phyloP scores from a whole-genome alignment of 53 echinoderm and acorn worm species.

The Temnopleurus reevesii region DNA sequence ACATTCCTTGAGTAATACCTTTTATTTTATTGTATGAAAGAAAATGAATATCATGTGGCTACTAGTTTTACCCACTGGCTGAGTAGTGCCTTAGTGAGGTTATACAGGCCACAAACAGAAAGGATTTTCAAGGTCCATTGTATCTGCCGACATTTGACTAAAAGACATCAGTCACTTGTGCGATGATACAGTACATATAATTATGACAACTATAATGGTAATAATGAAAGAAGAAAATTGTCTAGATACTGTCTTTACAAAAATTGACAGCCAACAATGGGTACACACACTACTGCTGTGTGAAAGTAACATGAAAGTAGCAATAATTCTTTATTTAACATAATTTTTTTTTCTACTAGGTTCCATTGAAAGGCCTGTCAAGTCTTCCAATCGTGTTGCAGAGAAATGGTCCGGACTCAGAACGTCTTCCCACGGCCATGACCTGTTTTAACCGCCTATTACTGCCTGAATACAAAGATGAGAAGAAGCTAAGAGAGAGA shows the following conservation, averaged over 20 bases:
- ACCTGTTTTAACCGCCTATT: conserved; percentile 97
- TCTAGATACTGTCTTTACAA: no score
- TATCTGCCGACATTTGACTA: conserved; percentile 43
- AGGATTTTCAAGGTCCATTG: conserved; percentile 1
- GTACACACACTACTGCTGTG: no score
- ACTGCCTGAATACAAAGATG: conserved; percentile 78
- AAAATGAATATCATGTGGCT: not conserved
- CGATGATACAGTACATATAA: not conserved
- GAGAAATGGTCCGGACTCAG: conserved; percentile 88
- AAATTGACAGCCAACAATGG: no score
- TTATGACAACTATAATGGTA: no score
- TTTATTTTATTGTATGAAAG: not conserved
- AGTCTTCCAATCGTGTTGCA: conserved; percentile 94
- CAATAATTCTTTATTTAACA: no score
- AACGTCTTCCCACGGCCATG: conserved; percentile 95
- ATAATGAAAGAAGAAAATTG: no score
- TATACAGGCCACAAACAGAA: conserved; percentile 45
- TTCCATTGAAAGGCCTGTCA: conserved; percentile 89
- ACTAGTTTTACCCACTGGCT: conserved; percentile 25
- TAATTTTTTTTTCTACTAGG: conserved; percentile 52
- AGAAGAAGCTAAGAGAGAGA: conserved; percentile 65
- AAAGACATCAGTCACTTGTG: conserved; percentile 34
- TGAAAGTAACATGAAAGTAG: no score
- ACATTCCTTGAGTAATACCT: no score
- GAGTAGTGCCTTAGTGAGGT: conserved; percentile 40